Base-by-base conservation (phyloP, 92 coral and sea anemone species). In the Zoanthus sociatus region DNA sequence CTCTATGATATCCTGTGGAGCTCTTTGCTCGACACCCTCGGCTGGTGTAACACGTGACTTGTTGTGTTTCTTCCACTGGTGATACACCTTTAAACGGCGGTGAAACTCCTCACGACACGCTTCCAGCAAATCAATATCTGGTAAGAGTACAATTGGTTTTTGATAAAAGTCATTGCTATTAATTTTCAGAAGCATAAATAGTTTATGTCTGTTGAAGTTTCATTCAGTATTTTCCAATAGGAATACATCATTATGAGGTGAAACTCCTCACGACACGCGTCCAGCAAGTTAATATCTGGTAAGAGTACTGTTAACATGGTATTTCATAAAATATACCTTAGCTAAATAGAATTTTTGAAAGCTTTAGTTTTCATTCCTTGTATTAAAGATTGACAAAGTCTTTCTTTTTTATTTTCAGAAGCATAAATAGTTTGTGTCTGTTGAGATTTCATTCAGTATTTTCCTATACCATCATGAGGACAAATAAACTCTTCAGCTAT, bases 31-130 rank as follows among this genome's bases (percentile, higher is more conserved):
- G 1, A 84, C 91, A 48, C 95, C 96, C 70, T 92, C 88, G 11
- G 86, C 77, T 47, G 95, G 87, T 31, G 98, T 79, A 32, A 79
- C 94, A 42, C 97, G 96, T 13, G 98, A 94, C 77, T 95, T 95
- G 92, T 97, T 97, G 42, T 90, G 92, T 72, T 97, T 97, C 90
- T 94, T 97, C 99, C 99, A 97, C 44, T 97, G 99, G 89, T 97
- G 99, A 72, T 97, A 97, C 37, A 97, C 99, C 86, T 97, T 97
- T 4, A 97, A 93, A 32, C 99, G 96, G 12, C 99, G 97, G 63
- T 97, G 99, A 42, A 97, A 97, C 86, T 97, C 99, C 87, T 88
- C 87, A 67, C 92, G 84, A 83, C 99, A 97, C 9, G 99, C 98
- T 11, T 93, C 99, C 13, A 97, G 87, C n/a, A 97, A 55, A 81